Base-by-base conservation (phyloP, 2,888 invertebrate genomes). In the Standfussiana lucernea region DNA sequence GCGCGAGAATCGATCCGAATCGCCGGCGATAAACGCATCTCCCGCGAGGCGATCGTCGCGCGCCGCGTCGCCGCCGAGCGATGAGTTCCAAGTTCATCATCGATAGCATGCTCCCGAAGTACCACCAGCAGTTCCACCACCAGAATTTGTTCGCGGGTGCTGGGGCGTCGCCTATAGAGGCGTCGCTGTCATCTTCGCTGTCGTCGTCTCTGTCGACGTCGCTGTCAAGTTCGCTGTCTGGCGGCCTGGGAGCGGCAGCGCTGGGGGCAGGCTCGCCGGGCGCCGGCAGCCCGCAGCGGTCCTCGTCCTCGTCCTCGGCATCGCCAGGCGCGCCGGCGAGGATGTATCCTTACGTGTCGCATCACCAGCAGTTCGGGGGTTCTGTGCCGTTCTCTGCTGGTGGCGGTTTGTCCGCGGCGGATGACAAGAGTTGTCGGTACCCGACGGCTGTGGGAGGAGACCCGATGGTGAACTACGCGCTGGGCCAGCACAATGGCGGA, bases 11-110 rank as follows among this genome's bases (percentile, higher is more conserved):
- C 96, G 96, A 96, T 97, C 97, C 96, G 96, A 96, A 95, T 95
- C 95, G 95, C 95, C 96, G 96, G 96, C 95, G 95, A 96, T 95
- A 95, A 96, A 96, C 96, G 96, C 95, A 95, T 96, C 94, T 96
- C 95, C 95, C 95, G 95, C 95, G 95, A 95, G 95, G 96, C 96
- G 96, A 95, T 93, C 96, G 96, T 95, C 96, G 96, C 96, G 96
- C 95, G 95, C 95, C 95, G 96, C 96, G 95, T 95, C 95, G 95
- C 94, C 94, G 94, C 95, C 96, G 97, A 97, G 98, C 98, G 97
- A 99, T 99, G 99, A 98, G 98, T 98, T 99, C 99, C 97, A 99
- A 99, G 98, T 99, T 99, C 98, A 98, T 98, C 97, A 98, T 99
- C 97, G 99, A 99, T 98, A 99, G 98, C 97, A 99, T 99, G 98